These are phyloP conservation scores for Solenopsis fugax DNA, from an alignment of 1,140 invertebrate genomes.

Conservation along the genomic window DNA sequence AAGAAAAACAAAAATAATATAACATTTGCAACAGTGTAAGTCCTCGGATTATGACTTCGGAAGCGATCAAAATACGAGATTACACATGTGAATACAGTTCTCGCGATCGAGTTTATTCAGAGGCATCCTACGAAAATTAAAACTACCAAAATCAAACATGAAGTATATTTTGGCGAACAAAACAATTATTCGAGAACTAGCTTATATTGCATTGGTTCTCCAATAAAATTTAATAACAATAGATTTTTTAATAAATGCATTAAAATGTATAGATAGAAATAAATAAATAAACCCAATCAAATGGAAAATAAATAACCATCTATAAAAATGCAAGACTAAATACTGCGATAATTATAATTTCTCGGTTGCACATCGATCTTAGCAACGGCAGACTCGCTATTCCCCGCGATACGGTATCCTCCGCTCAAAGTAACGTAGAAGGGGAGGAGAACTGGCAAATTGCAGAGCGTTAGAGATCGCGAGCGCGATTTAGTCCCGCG, in stretches of 20 bases:
- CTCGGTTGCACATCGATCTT: constrained; percentile 23
- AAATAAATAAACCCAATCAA: neutral
- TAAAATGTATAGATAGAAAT: neutral
- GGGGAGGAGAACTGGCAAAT: constrained; percentile 78
- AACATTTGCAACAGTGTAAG: neutral
- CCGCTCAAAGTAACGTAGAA: constrained; percentile 42
- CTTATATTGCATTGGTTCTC: neutral
- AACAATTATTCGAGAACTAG: neutral
- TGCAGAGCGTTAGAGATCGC: constrained; percentile 80
- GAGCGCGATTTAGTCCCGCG: constrained; percentile 76
- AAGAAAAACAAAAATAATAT: neutral
- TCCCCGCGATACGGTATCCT: constrained; percentile 53
- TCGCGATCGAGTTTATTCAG: neutral
- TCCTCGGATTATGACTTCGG: neutral
- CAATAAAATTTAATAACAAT: neutral
- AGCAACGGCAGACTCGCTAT: constrained; percentile 6
- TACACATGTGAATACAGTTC: neutral
- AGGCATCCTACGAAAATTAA: neutral
- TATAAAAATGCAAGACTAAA: neutral
- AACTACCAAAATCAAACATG: neutral
- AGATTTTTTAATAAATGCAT: neutral
- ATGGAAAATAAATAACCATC: neutral
- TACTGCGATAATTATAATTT: constrained; percentile 7
- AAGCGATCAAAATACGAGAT: neutral
- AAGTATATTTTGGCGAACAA: neutral